phyloP scores from a whole-genome alignment of 2,797 vertebrate genomes.

The Anas acuta region DNA sequence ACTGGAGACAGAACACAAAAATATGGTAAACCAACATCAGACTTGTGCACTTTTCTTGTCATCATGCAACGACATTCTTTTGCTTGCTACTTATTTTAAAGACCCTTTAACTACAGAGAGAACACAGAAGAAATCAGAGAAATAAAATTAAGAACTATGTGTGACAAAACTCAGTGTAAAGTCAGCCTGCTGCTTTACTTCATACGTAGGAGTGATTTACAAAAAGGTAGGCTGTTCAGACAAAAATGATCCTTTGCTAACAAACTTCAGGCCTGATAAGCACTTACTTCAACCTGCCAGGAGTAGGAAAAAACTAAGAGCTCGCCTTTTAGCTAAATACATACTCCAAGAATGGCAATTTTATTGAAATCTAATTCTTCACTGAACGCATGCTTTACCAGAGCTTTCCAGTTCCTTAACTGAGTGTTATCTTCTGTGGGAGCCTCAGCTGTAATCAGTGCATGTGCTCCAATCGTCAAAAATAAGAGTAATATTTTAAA shows the following conservation, averaged over 20 bases:
- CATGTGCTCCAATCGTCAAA: background rate
- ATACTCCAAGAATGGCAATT: background rate
- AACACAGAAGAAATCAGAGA: background rate
- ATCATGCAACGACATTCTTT: background rate
- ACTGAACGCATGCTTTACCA: background rate
- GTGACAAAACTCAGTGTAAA: background rate
- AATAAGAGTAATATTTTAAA: background rate
- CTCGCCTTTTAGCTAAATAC: background rate
- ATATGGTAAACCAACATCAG: background rate
- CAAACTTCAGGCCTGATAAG: background rate
- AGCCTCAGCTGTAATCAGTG: background rate
- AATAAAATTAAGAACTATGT: background rate
- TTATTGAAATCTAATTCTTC: background rate
- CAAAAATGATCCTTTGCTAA: background rate
- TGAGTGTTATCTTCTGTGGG: background rate
- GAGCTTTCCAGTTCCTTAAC: background rate
- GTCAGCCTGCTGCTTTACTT: background rate
- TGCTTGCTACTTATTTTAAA: background rate
- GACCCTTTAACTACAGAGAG: background rate
- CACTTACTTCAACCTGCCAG: background rate
- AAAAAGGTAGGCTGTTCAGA: background rate
- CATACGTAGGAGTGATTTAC: accelerated
- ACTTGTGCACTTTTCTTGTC: background rate
- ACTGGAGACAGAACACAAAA: background rate
- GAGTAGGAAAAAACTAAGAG: background rate